Base-by-base conservation (phyloP, 2,113 vertebrate genomes). In the Bagarius yarrelli region DNA sequence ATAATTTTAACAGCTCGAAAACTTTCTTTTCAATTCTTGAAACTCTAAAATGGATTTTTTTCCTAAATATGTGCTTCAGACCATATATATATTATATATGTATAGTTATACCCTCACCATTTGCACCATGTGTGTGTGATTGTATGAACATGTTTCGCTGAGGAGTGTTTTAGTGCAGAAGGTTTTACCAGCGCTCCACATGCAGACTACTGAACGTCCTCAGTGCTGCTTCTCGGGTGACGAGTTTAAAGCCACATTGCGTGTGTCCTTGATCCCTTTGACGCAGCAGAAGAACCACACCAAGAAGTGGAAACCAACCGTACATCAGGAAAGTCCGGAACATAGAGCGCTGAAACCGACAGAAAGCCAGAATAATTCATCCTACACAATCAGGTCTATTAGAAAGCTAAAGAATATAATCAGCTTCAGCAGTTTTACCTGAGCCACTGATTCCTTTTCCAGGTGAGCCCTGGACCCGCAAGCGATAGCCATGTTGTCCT, bases 251-350 rank as follows among this genome's bases (percentile, higher is more conserved):
- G 60, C 98, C 96, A 0, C 98, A 99, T 83, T 99, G 97, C 0
- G 97, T 99, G 97, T 99, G 89, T 99, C 98, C 79, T 84, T 93
- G 88, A 98, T 94, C 81, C 95, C 94, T 86, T 92, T 94, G 87
- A 99, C 98, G 82, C 97, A 99, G 82, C 97, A 99, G 18, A 99
- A 93, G 90, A 98, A 98, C 96, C 97, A 98, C 44, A 99, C 97
- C 76, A 99, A 93, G 92, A 98, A 98, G 92, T 99, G 98, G 92
- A 99, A 99, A 1, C 97, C 96, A 99, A 1, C 97, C 96, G 11
- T 95, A 95, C 96, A 99, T 99, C 34, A 98, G 94, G 78, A 98
- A 90, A 19, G 96, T 97, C 50, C 96, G 95, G 83, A 99, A 98
- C 83, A 95, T 23, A n/a, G 98, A 98, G 66, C 97, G 95, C 97